Base-by-base conservation (phyloP, 2,113 vertebrate genomes). In the Grammomys dolichurus region DNA sequence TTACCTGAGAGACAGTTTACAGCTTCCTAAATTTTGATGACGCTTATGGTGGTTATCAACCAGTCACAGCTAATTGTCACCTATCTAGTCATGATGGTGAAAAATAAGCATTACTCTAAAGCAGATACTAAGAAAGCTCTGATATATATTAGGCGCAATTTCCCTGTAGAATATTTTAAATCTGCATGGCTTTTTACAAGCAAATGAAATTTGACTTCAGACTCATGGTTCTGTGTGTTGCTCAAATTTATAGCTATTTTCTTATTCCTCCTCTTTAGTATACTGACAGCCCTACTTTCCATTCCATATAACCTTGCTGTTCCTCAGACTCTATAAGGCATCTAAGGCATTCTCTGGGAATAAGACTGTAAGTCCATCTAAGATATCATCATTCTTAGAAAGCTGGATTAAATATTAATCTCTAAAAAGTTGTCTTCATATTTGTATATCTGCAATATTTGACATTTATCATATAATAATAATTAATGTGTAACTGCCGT, bases 1-100 rank as follows among this genome's bases (percentile, higher is more conserved):
- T 78, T 77, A 20, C 1, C n/a, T 58, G 16, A 26, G 9, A 46
- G 36, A 20, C 8, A 7, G 0, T 65, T 26, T 54, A 24, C 24
- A 60, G 19, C 2, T 7, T 43, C 8, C 13, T 40, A 77, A 10
- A 16, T 33, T 48, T 9, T 86, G 4, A 1, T 48, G n/a, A 31
- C 13, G 3, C 6, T n/a, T 13, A 7, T 22, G 20, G 19, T 4
- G 31, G 24, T 2, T 33, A 9, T 3, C 36, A 46, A 14, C 9
- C 1, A 36, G 7, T 17, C 7, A 13, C 20, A 40, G 19, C 56
- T 43, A 2, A 17, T 33, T 8, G 7, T 58, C n/a, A 46, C 1
- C 31, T 16, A 2, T 11, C 14, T 3, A 16, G 4, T 46, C 31
- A 28, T 43, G 58, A 63, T 19, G 28, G 14, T 46, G 26, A 85